A percentile compares a stretch with the other conserved stretches of the same genome.
Evolutionary conservation across 2,888 invertebrate genomes (phyloP).

Genomic region (Hesperia comma): DNA sequence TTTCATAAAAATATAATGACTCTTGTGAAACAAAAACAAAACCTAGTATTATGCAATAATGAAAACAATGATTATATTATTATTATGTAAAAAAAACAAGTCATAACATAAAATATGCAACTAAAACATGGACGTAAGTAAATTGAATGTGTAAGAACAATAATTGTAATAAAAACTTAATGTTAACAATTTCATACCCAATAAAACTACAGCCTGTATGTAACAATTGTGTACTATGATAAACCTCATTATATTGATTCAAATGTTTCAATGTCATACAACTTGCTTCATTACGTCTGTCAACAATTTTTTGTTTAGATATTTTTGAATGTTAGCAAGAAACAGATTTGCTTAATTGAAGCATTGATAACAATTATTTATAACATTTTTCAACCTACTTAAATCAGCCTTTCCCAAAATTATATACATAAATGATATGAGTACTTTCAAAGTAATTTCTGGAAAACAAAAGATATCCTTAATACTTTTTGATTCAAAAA

Average conservation of each 20-base stretch:
- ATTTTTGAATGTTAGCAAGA: too few species aligned
- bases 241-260: conserved; percentile 34
- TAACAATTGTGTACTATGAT: conserved; percentile 19
- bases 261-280: conserved; percentile 24
- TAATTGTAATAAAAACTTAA: conserved; percentile 63
- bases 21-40: conserved; percentile 61
- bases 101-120: conserved; percentile 81
- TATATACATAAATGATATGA: too few species aligned
- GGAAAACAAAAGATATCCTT: too few species aligned
- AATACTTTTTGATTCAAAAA: too few species aligned
- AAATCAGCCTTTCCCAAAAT: too few species aligned
- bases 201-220: conserved; percentile 69
- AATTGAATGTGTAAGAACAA: conserved; percentile 76
- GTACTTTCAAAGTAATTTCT: too few species aligned
- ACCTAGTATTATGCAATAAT: conserved; percentile 72
- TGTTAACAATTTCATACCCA: conserved; percentile 73
- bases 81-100: conserved; percentile 71
- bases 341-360: too few species aligned
- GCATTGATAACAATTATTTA: too few species aligned
- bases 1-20: conserved; percentile 63
- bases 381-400: too few species aligned
- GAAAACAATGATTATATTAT: conserved; percentile 76
- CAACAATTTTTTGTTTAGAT: conserved; percentile 2
- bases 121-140: conserved; percentile 81
- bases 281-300: not conserved